Evolutionary conservation across 2,888 invertebrate genomes (phyloP).

Genomic region (Andrena dorsata): DNA sequence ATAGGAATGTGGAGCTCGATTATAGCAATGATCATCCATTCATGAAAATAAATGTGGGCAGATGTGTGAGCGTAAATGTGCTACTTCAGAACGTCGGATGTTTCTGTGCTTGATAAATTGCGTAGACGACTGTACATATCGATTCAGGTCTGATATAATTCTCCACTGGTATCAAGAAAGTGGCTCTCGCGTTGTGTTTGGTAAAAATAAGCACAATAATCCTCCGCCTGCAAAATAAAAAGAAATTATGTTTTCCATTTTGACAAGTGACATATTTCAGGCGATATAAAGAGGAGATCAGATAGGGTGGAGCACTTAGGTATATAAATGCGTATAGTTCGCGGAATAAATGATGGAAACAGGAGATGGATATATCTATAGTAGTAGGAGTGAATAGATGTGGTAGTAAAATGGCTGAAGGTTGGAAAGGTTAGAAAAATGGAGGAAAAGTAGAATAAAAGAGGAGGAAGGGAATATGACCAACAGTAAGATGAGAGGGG

Average conservation of each 20-base stretch:
- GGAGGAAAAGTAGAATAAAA: too few species aligned
- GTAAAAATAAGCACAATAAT: slow-evolving; percentile 94
- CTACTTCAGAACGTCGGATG: slow-evolving; percentile 10
- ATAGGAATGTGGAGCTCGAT: slow-evolving; percentile 47
- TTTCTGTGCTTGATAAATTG: slow-evolving; percentile 62
- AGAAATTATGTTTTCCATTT: not conserved
- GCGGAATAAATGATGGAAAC: too few species aligned
- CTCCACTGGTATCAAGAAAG: slow-evolving; percentile 85
- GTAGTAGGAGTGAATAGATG: too few species aligned
- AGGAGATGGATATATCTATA: too few species aligned
- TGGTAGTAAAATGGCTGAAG: too few species aligned
- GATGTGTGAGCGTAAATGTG: slow-evolving; percentile 27
- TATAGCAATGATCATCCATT: slow-evolving; percentile 29
- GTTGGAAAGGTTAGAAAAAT: too few species aligned
- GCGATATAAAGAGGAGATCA: not conserved
- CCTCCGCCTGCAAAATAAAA: slow-evolving; percentile 89
- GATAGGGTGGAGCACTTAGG: too few species aligned
- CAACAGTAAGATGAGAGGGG: too few species aligned
- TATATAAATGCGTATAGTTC: too few species aligned
- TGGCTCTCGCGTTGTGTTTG: slow-evolving; percentile 95
- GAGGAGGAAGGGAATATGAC: too few species aligned
- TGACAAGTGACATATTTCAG: too few species aligned
- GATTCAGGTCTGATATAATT: slow-evolving; percentile 52
- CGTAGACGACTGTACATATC: slow-evolving; percentile 71
- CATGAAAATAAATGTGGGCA: slow-evolving; percentile 41